Evolutionary conservation across 30 jellyfish, hydroid and myxozoan genomes (phyloP).

Genomic region (Cassiopea andromeda): DNA sequence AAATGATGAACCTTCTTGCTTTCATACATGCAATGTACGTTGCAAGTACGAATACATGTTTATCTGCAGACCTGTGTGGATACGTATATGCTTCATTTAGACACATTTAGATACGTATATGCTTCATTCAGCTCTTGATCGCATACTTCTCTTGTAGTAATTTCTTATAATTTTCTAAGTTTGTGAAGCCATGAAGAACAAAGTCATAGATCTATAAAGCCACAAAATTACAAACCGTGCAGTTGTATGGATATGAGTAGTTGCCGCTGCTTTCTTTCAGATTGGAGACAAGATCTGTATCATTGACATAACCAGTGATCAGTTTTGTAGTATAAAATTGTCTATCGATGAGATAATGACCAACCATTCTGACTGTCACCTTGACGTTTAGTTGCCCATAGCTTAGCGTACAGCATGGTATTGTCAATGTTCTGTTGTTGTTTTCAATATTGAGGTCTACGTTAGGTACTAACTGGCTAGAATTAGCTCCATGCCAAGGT

Average conservation of each 20-base stretch:
- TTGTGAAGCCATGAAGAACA: no score
- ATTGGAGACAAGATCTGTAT: constrained; percentile 32
- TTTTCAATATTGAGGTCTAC: neutral
- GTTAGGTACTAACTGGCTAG: constrained; percentile 5
- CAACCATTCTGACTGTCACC: constrained; percentile 28
- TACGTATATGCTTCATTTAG: no score
- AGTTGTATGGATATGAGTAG: constrained; percentile 2
- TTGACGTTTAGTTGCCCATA: constrained; percentile 8
- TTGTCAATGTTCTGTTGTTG: constrained; percentile 4
- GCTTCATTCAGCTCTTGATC: no score
- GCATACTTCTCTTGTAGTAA: neutral
- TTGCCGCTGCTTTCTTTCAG: neutral
- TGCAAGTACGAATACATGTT: no score
- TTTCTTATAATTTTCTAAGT: neutral
- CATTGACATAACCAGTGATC: neutral
- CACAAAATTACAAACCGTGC: neutral
- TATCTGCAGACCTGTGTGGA: no score
- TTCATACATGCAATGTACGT: no score
- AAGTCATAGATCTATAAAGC: neutral
- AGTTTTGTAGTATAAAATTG: neutral
- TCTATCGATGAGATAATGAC: neutral
- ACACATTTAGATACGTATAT: no score
- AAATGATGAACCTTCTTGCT: no score
- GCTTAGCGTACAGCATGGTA: constrained; percentile 38
- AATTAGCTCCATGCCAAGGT: neutral